phyloP scores from a whole-genome alignment of 2,797 vertebrate genomes.

The Poecilia wingei region DNA sequence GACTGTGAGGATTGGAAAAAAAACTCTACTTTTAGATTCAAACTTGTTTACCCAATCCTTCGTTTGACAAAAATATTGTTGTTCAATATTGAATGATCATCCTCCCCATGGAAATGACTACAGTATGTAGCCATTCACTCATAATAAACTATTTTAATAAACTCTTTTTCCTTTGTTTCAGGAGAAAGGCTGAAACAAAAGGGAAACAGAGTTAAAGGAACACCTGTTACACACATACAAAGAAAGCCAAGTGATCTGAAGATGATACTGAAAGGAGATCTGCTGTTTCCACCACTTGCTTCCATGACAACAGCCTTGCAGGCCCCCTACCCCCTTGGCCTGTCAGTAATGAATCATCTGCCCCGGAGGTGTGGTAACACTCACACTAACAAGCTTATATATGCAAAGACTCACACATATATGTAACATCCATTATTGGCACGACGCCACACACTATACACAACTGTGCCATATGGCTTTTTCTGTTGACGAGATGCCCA shows the following conservation, averaged over 20 bases:
- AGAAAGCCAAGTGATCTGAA: constrained; percentile 59
- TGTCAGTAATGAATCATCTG: constrained; percentile 72
- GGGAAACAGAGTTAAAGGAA: constrained; percentile 1
- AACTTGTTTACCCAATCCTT: neutral
- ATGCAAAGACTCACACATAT: constrained; percentile 11
- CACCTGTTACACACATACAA: neutral
- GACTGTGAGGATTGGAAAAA: too few relatives aligned
- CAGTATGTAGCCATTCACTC: neutral
- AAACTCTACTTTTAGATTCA: neutral
- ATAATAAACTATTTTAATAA: too few relatives aligned
- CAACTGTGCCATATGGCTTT: constrained; percentile 28
- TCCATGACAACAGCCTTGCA: constrained; percentile 74
- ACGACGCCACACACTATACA: constrained; percentile 5
- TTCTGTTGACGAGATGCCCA: constrained; percentile 25
- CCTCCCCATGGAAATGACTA: neutral
- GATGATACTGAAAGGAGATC: constrained; percentile 75
- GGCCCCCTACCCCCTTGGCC: constrained; percentile 62
- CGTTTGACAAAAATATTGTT: neutral
- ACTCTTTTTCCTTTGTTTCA: too few relatives aligned
- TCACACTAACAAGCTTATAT: constrained; percentile 24
- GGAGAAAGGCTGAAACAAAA: neutral
- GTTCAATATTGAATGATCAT: neutral
- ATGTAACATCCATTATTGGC: neutral
- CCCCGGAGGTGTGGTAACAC: constrained; percentile 65
- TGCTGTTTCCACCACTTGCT: constrained; percentile 63